Base-by-base conservation (phyloP, 2,888 invertebrate genomes). In the Caenorhabditis panamensis region DNA sequence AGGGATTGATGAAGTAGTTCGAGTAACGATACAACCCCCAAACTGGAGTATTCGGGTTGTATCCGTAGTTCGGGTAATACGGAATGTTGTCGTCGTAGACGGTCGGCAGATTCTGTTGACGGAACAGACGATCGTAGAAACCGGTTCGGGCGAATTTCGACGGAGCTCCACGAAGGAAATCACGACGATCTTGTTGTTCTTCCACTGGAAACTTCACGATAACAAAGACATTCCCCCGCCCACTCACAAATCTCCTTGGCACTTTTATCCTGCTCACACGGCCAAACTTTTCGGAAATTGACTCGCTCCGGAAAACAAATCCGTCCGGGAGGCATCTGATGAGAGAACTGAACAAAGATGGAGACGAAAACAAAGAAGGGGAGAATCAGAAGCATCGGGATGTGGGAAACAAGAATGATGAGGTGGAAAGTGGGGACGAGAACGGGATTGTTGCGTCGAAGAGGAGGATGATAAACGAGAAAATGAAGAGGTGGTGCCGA, bases 31-130 rank as follows among this genome's bases (percentile, higher is more conserved):
- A 84, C 0, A 79, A 63, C 9, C 79, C 81, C 47, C 68, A 54
- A 18, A 68, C 64, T 9, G 82, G 84, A 3, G 64, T 68, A 51
- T 84, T 84, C 1, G 84, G 76, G 62, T 84, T 84, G 26, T 79
- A 84, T 8, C 84, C 84, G 59, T 84, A 84, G 24, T 58, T 79
- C 11, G 84, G 84, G 44, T 83, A 83, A 28, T 83, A 83, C 1
- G 72, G 71, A 26, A 76, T 72, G 22, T 83, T 66, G 20, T 81
- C 79, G 44, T 77, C 79, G 44, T 77, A 84, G 18, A 72, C 72
- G 6, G 71, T 73, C 9, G 75, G 76, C 11, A 72, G 51, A 26
- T 84, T 84, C 41, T 66, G 73, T 53, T 81, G 72, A 58, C 79
- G 80, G 61, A 84, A 84, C 1, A 84, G 44, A 18, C 84, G 76